Percentiles rank a stretch among this genome's conserved stretches.
phyloP scores from a whole-genome alignment of 2,113 vertebrate species.

The Dromaius novaehollandiae region DNA sequence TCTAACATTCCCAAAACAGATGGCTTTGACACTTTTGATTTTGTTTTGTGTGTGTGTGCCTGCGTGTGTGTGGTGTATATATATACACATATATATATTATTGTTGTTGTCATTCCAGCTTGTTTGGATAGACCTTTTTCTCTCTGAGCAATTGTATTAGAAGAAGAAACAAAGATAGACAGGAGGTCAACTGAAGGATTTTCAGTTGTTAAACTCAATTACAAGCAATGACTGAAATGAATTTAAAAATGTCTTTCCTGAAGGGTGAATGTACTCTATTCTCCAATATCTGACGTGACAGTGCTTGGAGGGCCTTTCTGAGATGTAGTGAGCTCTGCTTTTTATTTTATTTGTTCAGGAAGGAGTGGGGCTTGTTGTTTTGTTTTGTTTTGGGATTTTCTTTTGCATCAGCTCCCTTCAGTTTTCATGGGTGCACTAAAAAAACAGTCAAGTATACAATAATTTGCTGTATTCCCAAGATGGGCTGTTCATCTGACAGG shows the following conservation, averaged over 20 bases:
- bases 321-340: constrained; percentile 21
- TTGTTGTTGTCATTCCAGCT: not conserved
- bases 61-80: not conserved
- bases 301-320: not conserved
- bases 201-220: constrained; percentile 76
- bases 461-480: constrained; percentile 20
- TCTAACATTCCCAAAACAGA: constrained; percentile 58
- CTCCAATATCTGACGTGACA: constrained; percentile 30
- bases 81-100: not conserved
- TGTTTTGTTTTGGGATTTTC: not conserved
- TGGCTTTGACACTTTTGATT: constrained; percentile 27
- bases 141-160: constrained; percentile 51
- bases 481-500: constrained; percentile 20
- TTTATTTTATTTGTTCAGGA: not conserved
- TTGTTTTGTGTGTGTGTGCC: not conserved
- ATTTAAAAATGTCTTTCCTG: constrained; percentile 70
- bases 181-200: constrained; percentile 77
- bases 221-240: constrained; percentile 65
- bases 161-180: constrained; percentile 64
- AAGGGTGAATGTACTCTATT: constrained; percentile 22
- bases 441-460: not conserved
- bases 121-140: constrained; percentile 30
- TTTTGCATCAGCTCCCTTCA: not conserved
- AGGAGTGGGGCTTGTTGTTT: not conserved
- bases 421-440: constrained; percentile 6